Evolutionary conservation across 2,888 invertebrate species (phyloP).

Genomic region (Pristionchus maxplancki): DNA sequence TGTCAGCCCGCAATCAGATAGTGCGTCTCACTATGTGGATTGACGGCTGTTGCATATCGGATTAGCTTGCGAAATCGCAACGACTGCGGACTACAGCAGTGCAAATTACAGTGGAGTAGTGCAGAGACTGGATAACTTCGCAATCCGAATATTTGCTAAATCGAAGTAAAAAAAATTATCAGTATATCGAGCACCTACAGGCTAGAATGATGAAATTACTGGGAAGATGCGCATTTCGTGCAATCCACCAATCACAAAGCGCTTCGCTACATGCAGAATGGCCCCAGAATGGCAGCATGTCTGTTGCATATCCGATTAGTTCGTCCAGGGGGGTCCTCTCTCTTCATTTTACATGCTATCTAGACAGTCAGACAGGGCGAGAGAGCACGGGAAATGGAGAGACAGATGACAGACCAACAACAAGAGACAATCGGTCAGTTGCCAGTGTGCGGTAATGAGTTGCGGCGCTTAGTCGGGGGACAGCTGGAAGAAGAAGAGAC

Average conservation of each 20-base stretch:
- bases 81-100: too few species aligned
- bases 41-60: not conserved
- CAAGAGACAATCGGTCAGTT: conserved; percentile 18
- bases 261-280: not conserved
- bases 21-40: not conserved
- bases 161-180: too few species aligned
- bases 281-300: not conserved
- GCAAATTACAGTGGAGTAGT: too few species aligned
- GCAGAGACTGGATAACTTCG: too few species aligned
- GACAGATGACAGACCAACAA: not conserved
- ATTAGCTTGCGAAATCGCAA: not conserved
- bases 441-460: not conserved
- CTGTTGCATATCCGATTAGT: conserved; percentile 42
- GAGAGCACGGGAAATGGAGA: not conserved
- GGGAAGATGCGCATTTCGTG: too few species aligned
- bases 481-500: conserved; percentile 6
- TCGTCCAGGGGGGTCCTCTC: not conserved
- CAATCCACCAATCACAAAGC: too few species aligned
- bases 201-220: too few species aligned
- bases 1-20: conserved; percentile 3
- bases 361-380: not conserved
- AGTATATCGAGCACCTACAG: too few species aligned
- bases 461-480: not conserved
- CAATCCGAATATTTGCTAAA: too few species aligned
- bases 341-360: not conserved